A percentile compares a stretch with the other conserved stretches of the same genome.
These are phyloP conservation scores for Ptychadena robeensis DNA, from an alignment of 2,797 vertebrate genomes.

Conservation along the genomic window DNA sequence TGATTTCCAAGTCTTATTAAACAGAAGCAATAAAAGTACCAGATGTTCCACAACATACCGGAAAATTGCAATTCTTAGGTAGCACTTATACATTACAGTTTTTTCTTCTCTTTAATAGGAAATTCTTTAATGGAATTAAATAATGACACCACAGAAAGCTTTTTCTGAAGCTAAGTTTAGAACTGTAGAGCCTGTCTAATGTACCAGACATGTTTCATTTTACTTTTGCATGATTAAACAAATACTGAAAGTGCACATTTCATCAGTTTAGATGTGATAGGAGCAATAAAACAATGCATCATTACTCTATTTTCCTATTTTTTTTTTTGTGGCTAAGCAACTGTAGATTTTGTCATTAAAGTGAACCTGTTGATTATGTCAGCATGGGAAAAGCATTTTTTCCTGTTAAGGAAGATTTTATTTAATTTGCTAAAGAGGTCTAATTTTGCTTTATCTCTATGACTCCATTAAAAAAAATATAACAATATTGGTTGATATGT, in stretches of 20 bases:
- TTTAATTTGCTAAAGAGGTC: not conserved
- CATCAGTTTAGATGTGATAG: no score
- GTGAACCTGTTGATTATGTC: no score
- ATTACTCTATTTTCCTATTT: not conserved
- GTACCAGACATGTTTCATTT: not conserved
- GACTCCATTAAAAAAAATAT: no score
- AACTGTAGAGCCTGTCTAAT: not conserved
- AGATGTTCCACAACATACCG: not conserved
- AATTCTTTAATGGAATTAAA: not conserved
- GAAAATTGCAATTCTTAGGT: conserved; percentile 23
- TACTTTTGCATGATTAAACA: not conserved
- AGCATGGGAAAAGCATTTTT: not conserved
- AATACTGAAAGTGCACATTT: no score
- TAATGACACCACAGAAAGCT: conserved; percentile 1
- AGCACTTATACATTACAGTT: not conserved
- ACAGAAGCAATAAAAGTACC: not conserved
- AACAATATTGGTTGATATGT: no score
- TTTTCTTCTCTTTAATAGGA: not conserved
- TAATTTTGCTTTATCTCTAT: accelerated
- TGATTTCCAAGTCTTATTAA: not conserved
- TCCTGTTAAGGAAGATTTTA: no score
- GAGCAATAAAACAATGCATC: not conserved
- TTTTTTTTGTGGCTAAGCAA: not conserved
- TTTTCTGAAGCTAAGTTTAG: not conserved
- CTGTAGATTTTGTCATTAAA: not conserved